A percentile compares a stretch with the other conserved stretches of the same genome.
Evolutionary conservation across 1,140 invertebrate species (phyloP).

Genomic region (roundworm (Caenorhabditis elegans)): DNA sequence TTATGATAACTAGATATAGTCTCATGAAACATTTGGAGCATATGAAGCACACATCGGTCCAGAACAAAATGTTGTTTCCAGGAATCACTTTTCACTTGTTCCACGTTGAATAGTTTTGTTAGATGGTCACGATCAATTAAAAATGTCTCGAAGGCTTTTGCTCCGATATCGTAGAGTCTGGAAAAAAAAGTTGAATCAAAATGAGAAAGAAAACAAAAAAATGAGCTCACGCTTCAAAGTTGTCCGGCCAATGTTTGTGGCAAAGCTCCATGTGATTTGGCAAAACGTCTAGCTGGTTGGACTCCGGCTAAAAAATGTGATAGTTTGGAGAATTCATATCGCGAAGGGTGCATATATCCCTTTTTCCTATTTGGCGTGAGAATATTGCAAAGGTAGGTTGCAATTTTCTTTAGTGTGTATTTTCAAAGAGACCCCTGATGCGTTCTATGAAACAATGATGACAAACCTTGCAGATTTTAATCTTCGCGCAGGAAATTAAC

Average conservation of each 20-base stretch:
- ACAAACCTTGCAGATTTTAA: too few relatives aligned
- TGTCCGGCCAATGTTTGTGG: constrained; percentile 9
- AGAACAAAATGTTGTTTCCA: background rate
- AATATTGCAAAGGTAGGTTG: background rate
- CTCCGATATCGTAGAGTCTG: background rate
- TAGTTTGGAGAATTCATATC: background rate
- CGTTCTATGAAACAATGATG: too few relatives aligned
- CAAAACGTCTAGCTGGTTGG: background rate
- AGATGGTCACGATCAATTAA: background rate
- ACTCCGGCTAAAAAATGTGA: background rate
- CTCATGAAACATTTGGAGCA: background rate
- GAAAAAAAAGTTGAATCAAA: too few relatives aligned
- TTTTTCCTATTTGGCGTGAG: background rate
- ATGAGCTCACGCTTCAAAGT: background rate
- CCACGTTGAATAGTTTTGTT: background rate
- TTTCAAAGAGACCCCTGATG: too few relatives aligned
- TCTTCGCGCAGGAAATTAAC: too few relatives aligned
- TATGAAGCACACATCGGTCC: background rate
- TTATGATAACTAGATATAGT: background rate
- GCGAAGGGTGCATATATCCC: too few relatives aligned
- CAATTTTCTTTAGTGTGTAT: too few relatives aligned
- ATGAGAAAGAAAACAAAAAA: background rate
- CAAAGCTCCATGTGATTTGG: background rate
- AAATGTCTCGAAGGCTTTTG: background rate
- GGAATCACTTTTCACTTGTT: background rate